Evolutionary conservation across 2,797 vertebrate genomes (phyloP).

Genomic region (Lacerta agilis): DNA sequence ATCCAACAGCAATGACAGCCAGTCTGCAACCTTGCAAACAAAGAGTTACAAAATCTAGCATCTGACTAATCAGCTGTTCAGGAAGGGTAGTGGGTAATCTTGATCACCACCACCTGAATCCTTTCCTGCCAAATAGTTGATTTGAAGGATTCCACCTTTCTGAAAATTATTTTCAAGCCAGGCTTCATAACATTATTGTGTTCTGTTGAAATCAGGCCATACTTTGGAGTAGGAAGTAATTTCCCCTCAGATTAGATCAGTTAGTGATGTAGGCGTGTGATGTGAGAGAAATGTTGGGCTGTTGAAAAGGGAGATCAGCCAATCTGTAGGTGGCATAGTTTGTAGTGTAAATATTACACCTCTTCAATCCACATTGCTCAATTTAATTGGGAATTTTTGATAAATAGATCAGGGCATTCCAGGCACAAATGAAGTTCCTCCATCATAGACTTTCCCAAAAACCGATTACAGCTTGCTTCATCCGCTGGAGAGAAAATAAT

Average conservation of each 20-base stretch:
- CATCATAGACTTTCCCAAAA: conserved; percentile 21
- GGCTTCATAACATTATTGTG: neutral
- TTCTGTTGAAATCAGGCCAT: neutral
- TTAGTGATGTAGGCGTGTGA: neutral
- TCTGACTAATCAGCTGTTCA: too few species aligned
- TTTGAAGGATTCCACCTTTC: neutral
- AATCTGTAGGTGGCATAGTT: neutral
- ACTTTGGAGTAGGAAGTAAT: neutral
- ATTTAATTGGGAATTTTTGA: conserved; percentile 5
- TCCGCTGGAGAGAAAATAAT: conserved; percentile 45
- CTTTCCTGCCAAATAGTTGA: neutral
- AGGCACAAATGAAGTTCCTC: neutral
- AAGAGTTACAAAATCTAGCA: neutral
- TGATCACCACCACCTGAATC: neutral
- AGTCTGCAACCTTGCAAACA: neutral
- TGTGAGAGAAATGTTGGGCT: neutral
- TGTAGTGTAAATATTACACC: conserved; percentile 21
- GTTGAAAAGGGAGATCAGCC: neutral
- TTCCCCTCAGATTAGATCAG: neutral
- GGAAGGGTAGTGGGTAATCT: too few species aligned
- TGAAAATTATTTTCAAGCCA: neutral
- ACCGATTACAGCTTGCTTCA: conserved; percentile 31
- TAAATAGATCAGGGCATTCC: neutral
- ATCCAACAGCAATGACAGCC: neutral
- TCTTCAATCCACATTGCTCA: neutral